These are phyloP conservation scores for Mugil cephalus DNA, from an alignment of 2,113 vertebrate genomes.

Conservation along the genomic window DNA sequence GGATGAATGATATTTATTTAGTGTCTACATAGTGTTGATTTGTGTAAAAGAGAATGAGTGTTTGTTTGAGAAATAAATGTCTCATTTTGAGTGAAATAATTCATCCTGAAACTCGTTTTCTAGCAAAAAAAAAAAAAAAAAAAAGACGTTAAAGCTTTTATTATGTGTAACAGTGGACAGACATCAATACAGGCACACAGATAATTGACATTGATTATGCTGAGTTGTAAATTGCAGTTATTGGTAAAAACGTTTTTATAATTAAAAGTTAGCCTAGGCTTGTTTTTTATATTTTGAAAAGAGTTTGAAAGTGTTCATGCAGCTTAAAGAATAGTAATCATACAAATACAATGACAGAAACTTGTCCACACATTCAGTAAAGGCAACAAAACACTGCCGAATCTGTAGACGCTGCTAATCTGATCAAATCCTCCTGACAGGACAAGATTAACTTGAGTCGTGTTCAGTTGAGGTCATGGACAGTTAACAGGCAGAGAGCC, in stretches of 20 bases:
- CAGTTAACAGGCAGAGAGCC: not conserved
- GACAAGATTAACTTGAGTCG: not conserved
- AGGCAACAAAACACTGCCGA: not conserved
- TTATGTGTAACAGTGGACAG: not conserved
- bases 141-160: not conserved
- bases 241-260: too few species aligned
- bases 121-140: not conserved
- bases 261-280: too few species aligned
- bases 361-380: too few species aligned
- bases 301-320: too few species aligned
- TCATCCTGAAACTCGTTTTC: not conserved
- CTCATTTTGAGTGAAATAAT: constrained; percentile 18
- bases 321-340: too few species aligned
- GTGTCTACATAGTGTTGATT: not conserved
- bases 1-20: constrained; percentile 14
- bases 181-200: not conserved
- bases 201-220: not conserved
- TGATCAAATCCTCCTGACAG: not conserved
- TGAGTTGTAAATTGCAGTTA: not conserved
- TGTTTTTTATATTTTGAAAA: too few species aligned
- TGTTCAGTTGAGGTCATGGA: not conserved
- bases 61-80: constrained; percentile 29
- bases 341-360: too few species aligned
- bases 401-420: not conserved
- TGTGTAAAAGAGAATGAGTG: not conserved